Evolutionary conservation across 2,888 invertebrate genomes (phyloP).

Genomic region (Leptopilina myrica): DNA sequence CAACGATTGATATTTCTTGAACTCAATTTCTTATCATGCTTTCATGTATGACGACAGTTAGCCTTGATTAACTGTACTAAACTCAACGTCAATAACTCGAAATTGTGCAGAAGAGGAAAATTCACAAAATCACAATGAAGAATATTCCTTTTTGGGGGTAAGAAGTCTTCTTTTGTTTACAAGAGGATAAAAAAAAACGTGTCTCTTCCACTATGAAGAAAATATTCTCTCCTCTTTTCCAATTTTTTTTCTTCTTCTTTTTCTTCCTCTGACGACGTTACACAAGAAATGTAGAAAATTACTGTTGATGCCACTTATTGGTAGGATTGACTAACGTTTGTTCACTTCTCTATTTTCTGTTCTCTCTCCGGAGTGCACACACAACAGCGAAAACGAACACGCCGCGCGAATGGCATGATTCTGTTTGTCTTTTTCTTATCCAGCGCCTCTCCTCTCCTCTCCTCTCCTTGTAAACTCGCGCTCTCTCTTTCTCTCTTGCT

Average conservation of each 20-base stretch:
- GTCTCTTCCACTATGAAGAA: too few species aligned
- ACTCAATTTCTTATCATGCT: conserved; percentile 6
- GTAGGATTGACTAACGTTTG: conserved; percentile 16
- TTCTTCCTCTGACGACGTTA: neutral
- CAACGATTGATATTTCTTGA: conserved; percentile 6
- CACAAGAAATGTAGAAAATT: conserved; percentile 9
- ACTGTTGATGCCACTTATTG: neutral
- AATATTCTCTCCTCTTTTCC: too few species aligned
- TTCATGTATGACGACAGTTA: conserved; percentile 18
- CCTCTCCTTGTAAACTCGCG: neutral
- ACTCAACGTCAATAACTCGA: conserved; percentile 11
- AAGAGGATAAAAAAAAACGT: too few species aligned
- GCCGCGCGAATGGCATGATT: conserved; percentile 23
- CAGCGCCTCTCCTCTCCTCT: neutral
- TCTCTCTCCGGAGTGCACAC: conserved; percentile 22
- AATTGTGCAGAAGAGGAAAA: neutral
- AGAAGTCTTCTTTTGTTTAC: neutral
- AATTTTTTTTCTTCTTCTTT: neutral
- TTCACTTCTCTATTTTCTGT: conserved; percentile 25
- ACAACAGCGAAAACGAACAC: conserved; percentile 28
- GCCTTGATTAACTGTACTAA: conserved; percentile 10
- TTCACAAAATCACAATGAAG: neutral
- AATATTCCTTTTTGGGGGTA: neutral
- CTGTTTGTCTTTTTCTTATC: conserved; percentile 19
- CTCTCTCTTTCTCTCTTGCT: neutral